These are phyloP conservation scores for Halictus rubicundus DNA, from an alignment of 1,140 invertebrate genomes.

Conservation along the genomic window DNA sequence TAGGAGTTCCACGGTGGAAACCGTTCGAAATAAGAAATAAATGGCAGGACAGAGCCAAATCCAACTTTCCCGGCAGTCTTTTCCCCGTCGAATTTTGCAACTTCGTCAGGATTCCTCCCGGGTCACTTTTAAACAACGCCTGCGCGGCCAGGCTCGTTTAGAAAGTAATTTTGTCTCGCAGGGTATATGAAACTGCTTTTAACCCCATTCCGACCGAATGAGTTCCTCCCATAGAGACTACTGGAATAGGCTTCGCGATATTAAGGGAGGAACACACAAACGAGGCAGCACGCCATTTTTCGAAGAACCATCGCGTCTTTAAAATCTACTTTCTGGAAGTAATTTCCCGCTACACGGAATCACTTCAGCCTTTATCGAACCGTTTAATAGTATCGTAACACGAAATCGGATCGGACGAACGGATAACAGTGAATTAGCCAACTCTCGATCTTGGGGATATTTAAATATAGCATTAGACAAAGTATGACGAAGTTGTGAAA, in stretches of 20 bases:
- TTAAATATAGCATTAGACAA: no score
- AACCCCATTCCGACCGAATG: constrained; percentile 31
- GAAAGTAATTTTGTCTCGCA: constrained; percentile 34
- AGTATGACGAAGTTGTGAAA: no score
- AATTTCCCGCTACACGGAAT: background rate
- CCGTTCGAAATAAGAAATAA: background rate
- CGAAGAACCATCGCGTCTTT: background rate
- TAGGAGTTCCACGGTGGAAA: background rate
- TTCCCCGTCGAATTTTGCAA: background rate
- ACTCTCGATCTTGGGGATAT: no score
- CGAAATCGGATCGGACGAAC: no score
- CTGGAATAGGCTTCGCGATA: constrained; percentile 7
- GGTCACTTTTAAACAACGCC: background rate
- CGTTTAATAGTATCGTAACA: background rate
- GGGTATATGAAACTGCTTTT: constrained; percentile 22
- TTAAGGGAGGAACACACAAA: constrained; percentile 1
- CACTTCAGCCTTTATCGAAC: background rate
- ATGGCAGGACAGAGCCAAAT: background rate
- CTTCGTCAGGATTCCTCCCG: background rate
- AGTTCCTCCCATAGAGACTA: constrained; percentile 5
- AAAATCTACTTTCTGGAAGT: background rate
- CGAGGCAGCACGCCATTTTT: constrained; percentile 7
- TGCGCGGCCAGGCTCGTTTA: background rate
- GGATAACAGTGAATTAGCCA: no score
- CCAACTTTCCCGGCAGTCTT: background rate